A percentile compares a stretch with the other conserved stretches of the same genome.
phyloP scores from a whole-genome alignment of 2,797 vertebrate species.

The Trichosurus vulpecula region DNA sequence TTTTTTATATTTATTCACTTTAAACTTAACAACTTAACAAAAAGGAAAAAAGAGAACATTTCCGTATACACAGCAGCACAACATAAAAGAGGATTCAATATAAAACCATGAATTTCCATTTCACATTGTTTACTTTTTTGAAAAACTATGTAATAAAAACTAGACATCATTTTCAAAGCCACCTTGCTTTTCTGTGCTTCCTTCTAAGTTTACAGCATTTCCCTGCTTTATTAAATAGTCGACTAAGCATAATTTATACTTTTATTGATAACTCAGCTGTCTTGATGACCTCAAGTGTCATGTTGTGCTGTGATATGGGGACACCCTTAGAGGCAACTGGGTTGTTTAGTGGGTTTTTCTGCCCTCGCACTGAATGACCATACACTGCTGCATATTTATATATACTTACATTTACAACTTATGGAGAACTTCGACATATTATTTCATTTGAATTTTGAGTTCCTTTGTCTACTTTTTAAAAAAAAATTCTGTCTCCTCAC shows the following conservation, averaged over 20 bases:
- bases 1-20: background rate
- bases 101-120: background rate
- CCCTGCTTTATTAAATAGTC: background rate
- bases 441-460: background rate
- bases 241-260: background rate
- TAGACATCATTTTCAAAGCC: background rate
- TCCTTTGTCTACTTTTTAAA: background rate
- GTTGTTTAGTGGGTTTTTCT: background rate
- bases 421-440: background rate
- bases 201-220: background rate
- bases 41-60: background rate
- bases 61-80: background rate
- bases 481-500: background rate
- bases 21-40: background rate
- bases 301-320: background rate
- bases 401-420: background rate
- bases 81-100: background rate
- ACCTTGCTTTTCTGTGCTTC: background rate
- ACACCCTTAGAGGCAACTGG: background rate
- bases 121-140: background rate
- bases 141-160: background rate
- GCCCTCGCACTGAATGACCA: background rate
- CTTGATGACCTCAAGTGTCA: background rate
- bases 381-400: background rate
- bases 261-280: background rate